phyloP scores from a whole-genome alignment of 2,797 vertebrate species.

The Lutjanus argentimaculatus region DNA sequence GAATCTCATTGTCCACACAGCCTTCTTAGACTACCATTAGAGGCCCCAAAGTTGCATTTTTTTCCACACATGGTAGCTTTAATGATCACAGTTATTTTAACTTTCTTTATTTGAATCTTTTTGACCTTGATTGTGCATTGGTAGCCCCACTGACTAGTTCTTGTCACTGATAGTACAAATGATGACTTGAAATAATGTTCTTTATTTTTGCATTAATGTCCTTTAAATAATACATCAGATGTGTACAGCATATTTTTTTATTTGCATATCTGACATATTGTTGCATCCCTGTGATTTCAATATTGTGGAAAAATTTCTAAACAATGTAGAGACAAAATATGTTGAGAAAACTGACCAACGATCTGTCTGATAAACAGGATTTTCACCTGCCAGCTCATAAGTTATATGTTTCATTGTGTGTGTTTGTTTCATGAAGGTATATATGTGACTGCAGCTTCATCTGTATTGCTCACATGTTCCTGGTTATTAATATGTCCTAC shows the following conservation, averaged over 20 bases:
- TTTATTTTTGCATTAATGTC: too few species aligned
- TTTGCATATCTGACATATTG: too few species aligned
- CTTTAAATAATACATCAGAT: too few species aligned
- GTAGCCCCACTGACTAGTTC: background rate
- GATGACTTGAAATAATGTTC: too few species aligned
- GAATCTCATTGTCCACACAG: background rate
- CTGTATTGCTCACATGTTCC: constrained; percentile 70
- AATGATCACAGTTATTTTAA: background rate
- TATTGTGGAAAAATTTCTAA: background rate
- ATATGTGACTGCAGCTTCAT: constrained; percentile 42
- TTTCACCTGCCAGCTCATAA: constrained; percentile 1
- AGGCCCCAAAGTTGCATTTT: background rate
- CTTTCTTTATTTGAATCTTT: background rate
- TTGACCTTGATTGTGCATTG: background rate
- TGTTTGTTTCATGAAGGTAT: constrained; percentile 17
- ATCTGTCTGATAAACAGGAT: background rate
- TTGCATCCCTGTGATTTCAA: too few species aligned
- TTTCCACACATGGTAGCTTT: background rate
- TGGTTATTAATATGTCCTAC: constrained; percentile 91
- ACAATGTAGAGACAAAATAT: background rate
- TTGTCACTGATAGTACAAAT: too few species aligned
- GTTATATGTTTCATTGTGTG: constrained; percentile 13
- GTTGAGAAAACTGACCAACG: background rate
- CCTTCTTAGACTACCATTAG: too few species aligned
- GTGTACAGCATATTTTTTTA: too few species aligned